phyloP scores from a whole-genome alignment of 2,113 vertebrate species.

The Ginglymostoma cirratum region DNA sequence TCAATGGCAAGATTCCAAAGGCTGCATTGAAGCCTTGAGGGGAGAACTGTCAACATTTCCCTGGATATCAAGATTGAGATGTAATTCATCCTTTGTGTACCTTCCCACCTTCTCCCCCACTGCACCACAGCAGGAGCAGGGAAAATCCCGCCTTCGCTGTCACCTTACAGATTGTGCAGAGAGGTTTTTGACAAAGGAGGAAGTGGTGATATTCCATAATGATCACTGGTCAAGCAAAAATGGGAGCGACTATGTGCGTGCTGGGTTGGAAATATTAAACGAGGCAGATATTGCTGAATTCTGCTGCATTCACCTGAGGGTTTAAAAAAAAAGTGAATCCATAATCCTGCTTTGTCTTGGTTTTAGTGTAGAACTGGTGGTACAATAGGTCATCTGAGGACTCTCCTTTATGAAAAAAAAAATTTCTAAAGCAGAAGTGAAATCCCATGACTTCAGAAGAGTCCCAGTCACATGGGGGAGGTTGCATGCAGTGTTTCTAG shows the following conservation, averaged over 20 bases:
- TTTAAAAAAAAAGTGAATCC: neutral
- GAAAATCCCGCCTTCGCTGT: neutral
- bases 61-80: too few species aligned
- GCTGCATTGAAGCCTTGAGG: too few species aligned
- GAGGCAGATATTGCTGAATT: too few species aligned
- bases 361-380: neutral
- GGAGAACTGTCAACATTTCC: too few species aligned
- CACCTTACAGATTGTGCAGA: neutral
- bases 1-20: too few species aligned
- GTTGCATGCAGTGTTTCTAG: too few species aligned
- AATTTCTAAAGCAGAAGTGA: neutral
- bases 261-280: neutral
- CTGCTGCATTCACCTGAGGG: too few species aligned
- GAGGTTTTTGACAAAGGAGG: neutral
- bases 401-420: fast-evolving
- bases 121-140: too few species aligned
- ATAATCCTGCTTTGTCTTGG: neutral
- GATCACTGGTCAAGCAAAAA: neutral
- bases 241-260: neutral
- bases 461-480: neutral
- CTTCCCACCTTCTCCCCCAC: too few species aligned
- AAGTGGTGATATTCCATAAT: neutral
- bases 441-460: neutral
- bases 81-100: too few species aligned
- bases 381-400: neutral